Conservation (phyloP, 2,888 invertebrate species). For the Eustalomyia histrio region DNA sequence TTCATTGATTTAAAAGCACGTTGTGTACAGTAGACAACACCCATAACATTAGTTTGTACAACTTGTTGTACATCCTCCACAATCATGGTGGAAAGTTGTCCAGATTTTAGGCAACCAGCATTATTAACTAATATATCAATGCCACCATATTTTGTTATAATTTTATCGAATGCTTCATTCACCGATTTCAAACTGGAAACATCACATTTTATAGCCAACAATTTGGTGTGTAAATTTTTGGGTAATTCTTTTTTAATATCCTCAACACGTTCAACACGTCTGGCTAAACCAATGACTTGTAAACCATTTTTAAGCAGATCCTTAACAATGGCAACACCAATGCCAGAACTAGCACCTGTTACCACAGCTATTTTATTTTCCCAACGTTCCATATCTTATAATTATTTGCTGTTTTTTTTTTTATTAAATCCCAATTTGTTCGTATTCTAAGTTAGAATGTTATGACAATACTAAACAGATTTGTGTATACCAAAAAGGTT, state of each 20-base stretch:
- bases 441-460: background rate
- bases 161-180: conserved; percentile 80
- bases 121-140: conserved; percentile 83
- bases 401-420: background rate
- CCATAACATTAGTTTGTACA: conserved; percentile 80
- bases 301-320: conserved; percentile 80
- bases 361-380: conserved; percentile 83
- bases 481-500: too few relatives aligned
- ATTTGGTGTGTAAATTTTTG: conserved; percentile 70
- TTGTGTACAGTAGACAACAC: conserved; percentile 79
- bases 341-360: conserved; percentile 84
- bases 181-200: conserved; percentile 81
- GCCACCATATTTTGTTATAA: conserved; percentile 81
- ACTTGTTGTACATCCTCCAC: conserved; percentile 69
- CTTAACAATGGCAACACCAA: conserved; percentile 81
- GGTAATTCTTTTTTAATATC: conserved; percentile 70
- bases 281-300: conserved; percentile 81
- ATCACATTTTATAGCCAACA: conserved; percentile 80
- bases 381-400: conserved; percentile 82
- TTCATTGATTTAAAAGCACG: conserved; percentile 81
- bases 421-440: conserved; percentile 6
- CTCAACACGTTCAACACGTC: conserved; percentile 80
- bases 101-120: conserved; percentile 79
- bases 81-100: conserved; percentile 70
- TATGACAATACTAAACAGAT: background rate